These are phyloP conservation scores for Hippoglossus stenolepis DNA, from an alignment of 2,113 vertebrate genomes.

Conservation along the genomic window DNA sequence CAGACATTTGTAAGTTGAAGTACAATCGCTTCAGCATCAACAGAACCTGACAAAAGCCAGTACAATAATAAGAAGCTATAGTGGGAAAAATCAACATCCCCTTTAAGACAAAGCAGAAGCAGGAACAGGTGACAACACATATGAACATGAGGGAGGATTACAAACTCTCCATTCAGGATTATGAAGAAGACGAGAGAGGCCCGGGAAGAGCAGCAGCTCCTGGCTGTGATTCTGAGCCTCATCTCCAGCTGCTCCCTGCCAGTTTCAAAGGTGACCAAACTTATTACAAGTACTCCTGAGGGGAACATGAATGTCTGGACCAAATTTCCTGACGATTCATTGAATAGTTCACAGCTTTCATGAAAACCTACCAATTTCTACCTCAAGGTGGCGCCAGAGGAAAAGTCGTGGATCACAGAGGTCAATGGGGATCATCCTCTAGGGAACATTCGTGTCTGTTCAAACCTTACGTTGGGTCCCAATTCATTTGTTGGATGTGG, in stretches of 20 bases:
- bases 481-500: background rate
- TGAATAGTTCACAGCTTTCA: background rate
- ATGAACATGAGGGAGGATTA: conserved; percentile 53
- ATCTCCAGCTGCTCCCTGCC: conserved; percentile 19
- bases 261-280: background rate
- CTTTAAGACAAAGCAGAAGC: conserved; percentile 46
- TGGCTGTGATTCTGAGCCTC: conserved; percentile 29
- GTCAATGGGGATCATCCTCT: background rate
- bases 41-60: background rate
- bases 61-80: background rate
- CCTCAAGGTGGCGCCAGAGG: background rate
- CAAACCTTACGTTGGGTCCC: background rate
- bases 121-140: conserved; percentile 61
- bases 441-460: background rate
- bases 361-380: background rate
- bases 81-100: conserved; percentile 2
- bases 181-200: conserved; percentile 33
- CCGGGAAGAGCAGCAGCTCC: conserved; percentile 29
- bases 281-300: background rate
- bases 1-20: background rate
- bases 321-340: background rate
- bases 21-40: background rate
- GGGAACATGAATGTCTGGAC: background rate
- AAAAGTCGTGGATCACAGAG: background rate
- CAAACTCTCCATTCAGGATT: conserved; percentile 53